phyloP scores from a whole-genome alignment of 2,113 vertebrate species.

The Orthochromis malagaraziensis region DNA sequence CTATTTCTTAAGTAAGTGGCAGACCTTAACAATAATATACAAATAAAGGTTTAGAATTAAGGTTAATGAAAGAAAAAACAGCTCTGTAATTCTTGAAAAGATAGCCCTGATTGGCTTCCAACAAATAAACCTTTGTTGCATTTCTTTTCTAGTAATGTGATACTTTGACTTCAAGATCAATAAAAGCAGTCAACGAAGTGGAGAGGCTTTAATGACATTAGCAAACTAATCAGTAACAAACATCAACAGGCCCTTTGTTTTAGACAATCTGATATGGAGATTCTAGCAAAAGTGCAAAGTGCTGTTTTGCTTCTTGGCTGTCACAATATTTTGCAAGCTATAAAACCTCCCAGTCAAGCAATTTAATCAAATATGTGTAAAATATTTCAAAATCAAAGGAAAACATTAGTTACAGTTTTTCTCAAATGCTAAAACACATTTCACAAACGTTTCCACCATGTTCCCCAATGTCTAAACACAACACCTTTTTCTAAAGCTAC shows the following conservation, averaged over 20 bases:
- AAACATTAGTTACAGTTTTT: background rate
- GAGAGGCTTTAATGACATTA: constrained; percentile 16
- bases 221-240: background rate
- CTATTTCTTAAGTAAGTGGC: background rate
- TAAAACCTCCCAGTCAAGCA: background rate
- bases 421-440: background rate
- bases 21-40: background rate
- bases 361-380: background rate
- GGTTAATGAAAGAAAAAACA: background rate
- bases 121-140: background rate
- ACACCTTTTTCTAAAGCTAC: background rate
- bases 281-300: background rate
- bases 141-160: background rate
- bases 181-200: constrained; percentile 1
- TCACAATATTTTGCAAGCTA: background rate
- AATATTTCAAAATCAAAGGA: background rate
- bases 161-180: constrained; percentile 8
- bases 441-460: background rate
- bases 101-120: background rate
- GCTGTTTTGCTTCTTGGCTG: background rate
- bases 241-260: background rate
- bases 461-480: background rate
- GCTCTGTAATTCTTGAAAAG: background rate
- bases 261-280: background rate
- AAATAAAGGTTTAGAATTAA: background rate